Conservation (phyloP, 2,888 invertebrate genomes). For the Linnaemya vulpina region DNA sequence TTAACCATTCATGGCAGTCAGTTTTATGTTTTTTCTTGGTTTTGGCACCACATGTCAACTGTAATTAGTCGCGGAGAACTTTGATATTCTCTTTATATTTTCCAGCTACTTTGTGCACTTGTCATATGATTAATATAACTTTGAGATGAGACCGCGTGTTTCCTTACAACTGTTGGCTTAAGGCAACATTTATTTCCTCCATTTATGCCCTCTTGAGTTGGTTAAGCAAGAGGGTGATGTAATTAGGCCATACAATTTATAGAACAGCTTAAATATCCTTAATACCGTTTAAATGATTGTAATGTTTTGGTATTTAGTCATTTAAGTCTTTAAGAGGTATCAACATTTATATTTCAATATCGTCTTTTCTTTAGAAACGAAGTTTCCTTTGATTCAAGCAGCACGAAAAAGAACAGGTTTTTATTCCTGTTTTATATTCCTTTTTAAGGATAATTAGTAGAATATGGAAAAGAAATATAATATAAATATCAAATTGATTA, state of each 20-base stretch:
- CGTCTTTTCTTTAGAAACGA: not conserved
- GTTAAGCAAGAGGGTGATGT: slow-evolving; percentile 14
- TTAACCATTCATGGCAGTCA: slow-evolving; percentile 40
- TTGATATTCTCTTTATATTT: slow-evolving; percentile 17
- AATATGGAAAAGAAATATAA: no score
- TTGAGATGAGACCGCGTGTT: slow-evolving; percentile 66
- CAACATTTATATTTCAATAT: not conserved
- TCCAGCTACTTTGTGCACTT: slow-evolving; percentile 73
- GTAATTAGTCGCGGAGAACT: slow-evolving; percentile 76
- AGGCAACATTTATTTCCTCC: slow-evolving; percentile 59
- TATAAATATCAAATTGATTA: no score
- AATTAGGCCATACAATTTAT: slow-evolving; percentile 29
- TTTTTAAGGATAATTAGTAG: no score
- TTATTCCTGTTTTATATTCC: no score
- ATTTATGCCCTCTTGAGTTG: not conserved
- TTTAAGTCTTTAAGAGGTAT: not conserved
- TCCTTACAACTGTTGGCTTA: slow-evolving; percentile 60
- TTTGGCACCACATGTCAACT: slow-evolving; percentile 80
- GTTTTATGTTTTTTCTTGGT: slow-evolving; percentile 68
- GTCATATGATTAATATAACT: slow-evolving; percentile 77
- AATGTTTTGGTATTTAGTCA: slow-evolving; percentile 36
- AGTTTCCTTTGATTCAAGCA: not conserved
- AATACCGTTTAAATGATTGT: slow-evolving; percentile 55
- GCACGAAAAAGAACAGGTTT: no score
- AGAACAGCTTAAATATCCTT: slow-evolving; percentile 59